Evolutionary conservation across 2,113 vertebrate genomes (phyloP).

Genomic region (Ahaetulla prasina): DNA sequence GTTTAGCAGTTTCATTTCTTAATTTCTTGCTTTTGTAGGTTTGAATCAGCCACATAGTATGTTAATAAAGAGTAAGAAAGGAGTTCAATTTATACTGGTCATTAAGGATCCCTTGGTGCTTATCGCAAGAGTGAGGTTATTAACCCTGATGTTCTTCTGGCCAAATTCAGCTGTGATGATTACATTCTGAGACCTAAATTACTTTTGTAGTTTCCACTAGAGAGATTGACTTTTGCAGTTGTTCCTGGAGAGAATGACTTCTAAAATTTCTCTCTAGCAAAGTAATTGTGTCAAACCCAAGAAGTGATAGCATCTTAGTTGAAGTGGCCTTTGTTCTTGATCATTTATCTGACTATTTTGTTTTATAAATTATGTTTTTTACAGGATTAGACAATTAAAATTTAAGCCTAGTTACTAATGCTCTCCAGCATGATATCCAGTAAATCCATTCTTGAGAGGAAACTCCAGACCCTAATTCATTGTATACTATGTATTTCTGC

Average conservation of each 20-base stretch:
- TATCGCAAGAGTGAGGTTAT: conserved; percentile 31
- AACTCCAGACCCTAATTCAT: neutral
- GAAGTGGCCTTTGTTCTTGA: neutral
- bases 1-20: conserved; percentile 29
- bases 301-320: neutral
- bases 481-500: neutral
- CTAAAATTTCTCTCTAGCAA: neutral
- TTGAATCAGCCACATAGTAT: conserved; percentile 27
- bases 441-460: neutral
- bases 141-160: conserved; percentile 32
- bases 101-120: conserved; percentile 32
- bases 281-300: neutral
- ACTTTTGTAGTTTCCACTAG: conserved; percentile 29
- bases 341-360: neutral
- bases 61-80: conserved; percentile 23
- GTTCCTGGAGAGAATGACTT: conserved; percentile 17
- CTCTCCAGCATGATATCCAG: neutral
- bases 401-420: neutral
- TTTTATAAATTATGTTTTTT: neutral
- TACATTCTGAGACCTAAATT: conserved; percentile 29
- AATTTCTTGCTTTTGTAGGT: conserved; percentile 33
- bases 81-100: conserved; percentile 30
- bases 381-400: neutral
- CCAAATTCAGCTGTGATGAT: conserved; percentile 31
- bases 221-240: conserved; percentile 26